Conservation (phyloP, 1,140 invertebrate genomes). For the Temnothorax nylanderi region DNA sequence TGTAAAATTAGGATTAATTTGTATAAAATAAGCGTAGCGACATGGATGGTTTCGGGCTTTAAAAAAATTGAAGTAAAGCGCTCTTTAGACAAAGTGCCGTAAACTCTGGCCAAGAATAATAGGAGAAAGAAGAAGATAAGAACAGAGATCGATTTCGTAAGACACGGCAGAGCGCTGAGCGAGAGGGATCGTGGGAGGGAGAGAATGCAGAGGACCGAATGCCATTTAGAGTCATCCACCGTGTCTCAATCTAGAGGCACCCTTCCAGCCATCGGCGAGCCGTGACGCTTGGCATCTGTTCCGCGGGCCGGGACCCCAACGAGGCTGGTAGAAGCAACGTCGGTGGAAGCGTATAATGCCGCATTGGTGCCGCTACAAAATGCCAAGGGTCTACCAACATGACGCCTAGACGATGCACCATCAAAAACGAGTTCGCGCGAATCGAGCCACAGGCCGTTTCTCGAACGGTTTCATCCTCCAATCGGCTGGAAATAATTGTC, state of each 20-base stretch:
- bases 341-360: constrained; percentile 67
- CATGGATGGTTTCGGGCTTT: not conserved
- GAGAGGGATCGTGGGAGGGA: constrained; percentile 13
- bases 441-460: constrained; percentile 54
- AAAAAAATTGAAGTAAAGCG: not conserved
- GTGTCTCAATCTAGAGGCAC: constrained; percentile 84
- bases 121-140: constrained; percentile 25
- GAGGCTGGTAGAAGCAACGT: constrained; percentile 64
- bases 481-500: constrained; percentile 67
- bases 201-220: constrained; percentile 74
- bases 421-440: constrained; percentile 38
- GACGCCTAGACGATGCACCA: constrained; percentile 61
- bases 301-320: constrained; percentile 78
- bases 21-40: not conserved
- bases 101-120: constrained; percentile 58
- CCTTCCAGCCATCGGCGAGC: constrained; percentile 84
- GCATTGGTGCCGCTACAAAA: constrained; percentile 68
- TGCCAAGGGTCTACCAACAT: constrained; percentile 73
- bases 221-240: constrained; percentile 84
- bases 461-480: constrained; percentile 76
- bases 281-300: constrained; percentile 86
- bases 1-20: not conserved
- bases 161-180: constrained; percentile 49
- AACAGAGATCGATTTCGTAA: constrained; percentile 50
- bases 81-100: not conserved